Evolutionary conservation across 2,797 vertebrate species (phyloP).

Genomic region (Phoxinus dragarum): DNA sequence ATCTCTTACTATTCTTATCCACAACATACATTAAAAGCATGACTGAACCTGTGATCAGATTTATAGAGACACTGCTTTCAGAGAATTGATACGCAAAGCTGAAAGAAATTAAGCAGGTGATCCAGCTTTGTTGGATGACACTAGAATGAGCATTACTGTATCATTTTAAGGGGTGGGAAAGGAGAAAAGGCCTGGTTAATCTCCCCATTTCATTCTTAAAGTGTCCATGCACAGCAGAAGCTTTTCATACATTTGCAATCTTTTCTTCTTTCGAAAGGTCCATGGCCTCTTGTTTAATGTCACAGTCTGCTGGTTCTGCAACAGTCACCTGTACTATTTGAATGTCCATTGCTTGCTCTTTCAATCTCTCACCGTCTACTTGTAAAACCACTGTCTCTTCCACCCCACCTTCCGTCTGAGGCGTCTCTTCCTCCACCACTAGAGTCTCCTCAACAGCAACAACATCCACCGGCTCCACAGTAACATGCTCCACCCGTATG

Average conservation of each 20-base stretch:
- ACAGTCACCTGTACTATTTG: slow-evolving; percentile 84
- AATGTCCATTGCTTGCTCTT: slow-evolving; percentile 84
- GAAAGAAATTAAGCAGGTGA: slow-evolving; percentile 20
- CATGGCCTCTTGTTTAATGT: slow-evolving; percentile 65
- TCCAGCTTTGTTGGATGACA: neutral
- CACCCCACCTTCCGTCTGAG: slow-evolving; percentile 57
- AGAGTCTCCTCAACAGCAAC: slow-evolving; percentile 87
- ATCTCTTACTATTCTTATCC: slow-evolving; percentile 14
- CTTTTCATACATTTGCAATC: slow-evolving; percentile 21
- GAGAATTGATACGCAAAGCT: slow-evolving; percentile 15
- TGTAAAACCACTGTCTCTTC: slow-evolving; percentile 77
- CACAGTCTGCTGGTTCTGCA: slow-evolving; percentile 71
- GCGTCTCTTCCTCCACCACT: slow-evolving; percentile 83
- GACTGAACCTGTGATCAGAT: slow-evolving; percentile 60
- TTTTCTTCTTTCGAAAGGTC: slow-evolving; percentile 3
- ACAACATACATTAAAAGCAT: slow-evolving; percentile 15
- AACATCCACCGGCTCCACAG: slow-evolving; percentile 88
- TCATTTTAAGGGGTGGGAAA: slow-evolving; percentile 10
- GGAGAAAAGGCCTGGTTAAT: neutral
- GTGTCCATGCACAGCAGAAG: slow-evolving; percentile 1
- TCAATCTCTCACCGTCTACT: slow-evolving; percentile 77
- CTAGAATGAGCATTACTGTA: slow-evolving; percentile 6
- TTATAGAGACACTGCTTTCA: slow-evolving; percentile 60
- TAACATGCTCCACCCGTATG: slow-evolving; percentile 85
- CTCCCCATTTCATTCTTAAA: neutral